A percentile compares a stretch with the other conserved stretches of the same genome.
Conservation (phyloP, 2,113 vertebrate genomes). For the Xiphorhynchus elegans region DNA sequence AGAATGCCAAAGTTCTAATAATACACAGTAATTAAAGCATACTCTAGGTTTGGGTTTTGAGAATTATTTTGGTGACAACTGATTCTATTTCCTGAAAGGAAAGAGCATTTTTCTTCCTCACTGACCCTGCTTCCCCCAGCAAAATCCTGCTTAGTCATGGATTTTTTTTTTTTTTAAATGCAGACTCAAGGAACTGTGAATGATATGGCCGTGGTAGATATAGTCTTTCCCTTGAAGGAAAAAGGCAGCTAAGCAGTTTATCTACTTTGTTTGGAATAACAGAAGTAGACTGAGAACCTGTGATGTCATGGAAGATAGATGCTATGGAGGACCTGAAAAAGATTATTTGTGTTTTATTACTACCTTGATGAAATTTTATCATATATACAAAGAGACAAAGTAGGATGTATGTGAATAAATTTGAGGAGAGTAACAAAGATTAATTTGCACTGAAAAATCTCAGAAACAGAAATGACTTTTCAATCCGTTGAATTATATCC, state of each 20-base stretch:
- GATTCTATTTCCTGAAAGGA: not conserved
- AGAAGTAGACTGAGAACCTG: not conserved
- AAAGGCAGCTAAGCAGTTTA: not conserved
- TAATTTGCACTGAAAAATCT: not conserved
- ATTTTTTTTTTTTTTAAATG: not conserved
- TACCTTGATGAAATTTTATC: not conserved
- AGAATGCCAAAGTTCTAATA: not conserved
- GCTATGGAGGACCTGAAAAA: not conserved
- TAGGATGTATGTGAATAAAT: not conserved
- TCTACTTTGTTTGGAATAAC: not conserved
- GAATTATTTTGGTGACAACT: not conserved
- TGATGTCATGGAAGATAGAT: not conserved
- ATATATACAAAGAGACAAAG: not conserved
- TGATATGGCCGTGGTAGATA: not conserved
- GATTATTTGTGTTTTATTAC: not conserved
- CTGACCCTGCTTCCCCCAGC: not conserved
- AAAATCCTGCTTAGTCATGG: not conserved
- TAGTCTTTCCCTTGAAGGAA: not conserved
- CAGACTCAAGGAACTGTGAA: not conserved
- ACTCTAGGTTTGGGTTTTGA: not conserved
- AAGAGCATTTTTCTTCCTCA: not conserved
- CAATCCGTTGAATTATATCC: not conserved
- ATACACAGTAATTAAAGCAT: not conserved
- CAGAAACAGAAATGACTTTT: not conserved
- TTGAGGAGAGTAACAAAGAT: not conserved